Evolutionary conservation across 2,888 invertebrate species (phyloP), one percentile per base, ranked within the genome.

Genomic region (Oxytorus armatus): DNA sequence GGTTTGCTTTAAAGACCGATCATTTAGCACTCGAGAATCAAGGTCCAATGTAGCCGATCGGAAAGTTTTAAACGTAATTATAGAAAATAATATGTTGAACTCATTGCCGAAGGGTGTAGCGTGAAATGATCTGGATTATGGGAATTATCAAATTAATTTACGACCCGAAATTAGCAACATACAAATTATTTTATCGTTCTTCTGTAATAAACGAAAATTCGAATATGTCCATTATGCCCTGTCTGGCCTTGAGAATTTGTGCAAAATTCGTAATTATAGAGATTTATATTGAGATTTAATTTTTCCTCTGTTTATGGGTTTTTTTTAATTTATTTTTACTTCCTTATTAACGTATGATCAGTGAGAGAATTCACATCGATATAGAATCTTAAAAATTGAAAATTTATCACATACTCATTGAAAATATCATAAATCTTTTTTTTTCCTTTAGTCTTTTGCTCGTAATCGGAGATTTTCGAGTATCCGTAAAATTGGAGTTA

Each of bases 71-170:
- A 55, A 49, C 29, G 21, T 44, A 39, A 68, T 77, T 68, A 53
- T 29, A 39, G 66, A 68, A 61, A 76, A 77, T 61, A 29, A 61
- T 65, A 36, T 25, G 14, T 8, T 59, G 16, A 25, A 8, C 4
- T 18, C 23, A 7, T 49, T 10, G 11, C 18, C 3, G 14, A 53
- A 53, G 53, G 68, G 61, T 47, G 44, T n/a, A n/a, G n/a, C n/a
- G n/a, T n/a, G n/a, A n/a, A n/a, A 74, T 36, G 39, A 29, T 42
- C 11, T n/a, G 8, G n/a, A 80, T 73, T 68, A 73, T 18, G 4
- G 39, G 66, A 55, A 77, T 80, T 68, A 63, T 80, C 77, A 61
- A 72, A 70, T 79, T 65, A 69, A 65, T 51, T 42, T 11, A 44
- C 5, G 29, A 55, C 14, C 23, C 18, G 49, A n/a, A 14, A 69